Evolutionary conservation across 2,888 invertebrate species (phyloP), one percentile per base, ranked within the genome.

Genomic region (Xylota sylvarum): DNA sequence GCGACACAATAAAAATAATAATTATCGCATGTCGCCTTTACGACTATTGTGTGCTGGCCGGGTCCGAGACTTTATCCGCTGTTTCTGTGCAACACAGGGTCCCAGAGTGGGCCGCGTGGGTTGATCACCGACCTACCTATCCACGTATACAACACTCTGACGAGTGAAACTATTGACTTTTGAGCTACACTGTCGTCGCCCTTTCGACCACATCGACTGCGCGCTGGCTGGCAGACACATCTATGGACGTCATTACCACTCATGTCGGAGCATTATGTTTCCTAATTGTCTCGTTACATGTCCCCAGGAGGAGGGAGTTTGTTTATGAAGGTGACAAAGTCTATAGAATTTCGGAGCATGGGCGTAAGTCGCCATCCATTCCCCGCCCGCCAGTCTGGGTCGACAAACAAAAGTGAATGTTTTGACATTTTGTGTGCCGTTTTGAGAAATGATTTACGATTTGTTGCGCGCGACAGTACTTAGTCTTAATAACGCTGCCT

Each of bases 271-370:
- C 82, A 82, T 86, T 86, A 82, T 86, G 86, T 85, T 70, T 81
- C 81, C 85, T 85, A 85, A 85, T 85, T 85, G 85, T 85, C 85
- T 85, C 76, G 85, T 85, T 85, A 85, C 85, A 81, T 76, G 81
- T 78, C 50, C 72, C 72, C 70, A 55, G 65, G 70, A 62, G 62
- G 43, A 64, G 55, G 79, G 62, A 76, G 74, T 70, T 76, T 69
- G 69, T 80, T 70, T 80, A 69, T 70, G 80, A 70, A 58, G 81
- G 85, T 77, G 85, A 85, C 81, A 85, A 85, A 80, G 74, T 74
- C 84, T 56, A 80, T 74, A 79, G 80, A 80, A 80, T 84, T 80
- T 70, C 50, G 56, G 32, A 43, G 50, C 14, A 76, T 85, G 85
- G 85, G 85, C 81, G 85, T 85, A 67, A 46, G 72, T 60, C 60